These are phyloP conservation scores for Sympetrum striolatum DNA, from an alignment of 2,888 invertebrate species.

Conservation along the genomic window DNA sequence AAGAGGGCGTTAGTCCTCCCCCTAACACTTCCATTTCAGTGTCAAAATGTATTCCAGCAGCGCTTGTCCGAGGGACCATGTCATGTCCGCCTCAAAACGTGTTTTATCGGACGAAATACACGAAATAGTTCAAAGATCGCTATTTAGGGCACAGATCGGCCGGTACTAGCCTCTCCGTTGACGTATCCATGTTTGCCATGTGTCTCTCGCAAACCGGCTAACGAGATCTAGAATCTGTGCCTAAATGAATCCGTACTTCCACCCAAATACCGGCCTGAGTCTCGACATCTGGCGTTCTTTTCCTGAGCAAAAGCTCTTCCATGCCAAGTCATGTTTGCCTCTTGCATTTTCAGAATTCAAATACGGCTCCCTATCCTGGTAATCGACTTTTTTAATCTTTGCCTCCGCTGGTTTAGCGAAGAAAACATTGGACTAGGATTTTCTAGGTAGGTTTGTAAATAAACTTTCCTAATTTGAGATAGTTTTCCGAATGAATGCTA, in stretches of 20 bases:
- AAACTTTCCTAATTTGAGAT: too few species aligned
- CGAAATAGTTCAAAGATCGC: neutral
- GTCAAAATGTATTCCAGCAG: too few species aligned
- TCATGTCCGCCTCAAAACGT: neutral
- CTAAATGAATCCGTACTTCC: neutral
- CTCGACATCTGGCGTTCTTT: neutral
- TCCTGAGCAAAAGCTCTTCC: neutral
- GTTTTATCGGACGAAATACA: neutral
- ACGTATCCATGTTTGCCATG: neutral
- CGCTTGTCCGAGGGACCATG: too few species aligned
- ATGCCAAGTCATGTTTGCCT: neutral
- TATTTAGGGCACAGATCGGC: neutral
- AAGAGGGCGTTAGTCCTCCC: too few species aligned
- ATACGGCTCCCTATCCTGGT: too few species aligned
- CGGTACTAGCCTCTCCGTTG: neutral
- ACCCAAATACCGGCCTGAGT: neutral
- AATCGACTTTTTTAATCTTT: too few species aligned
- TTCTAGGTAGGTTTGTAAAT: too few species aligned
- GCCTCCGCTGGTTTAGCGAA: too few species aligned
- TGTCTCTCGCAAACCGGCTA: neutral
- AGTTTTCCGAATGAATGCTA: too few species aligned
- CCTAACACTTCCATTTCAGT: too few species aligned
- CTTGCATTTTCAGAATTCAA: neutral
- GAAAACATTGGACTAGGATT: too few species aligned
- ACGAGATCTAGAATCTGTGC: neutral